A percentile compares a stretch with the other conserved stretches of the same genome.
These are phyloP conservation scores for Molossus alvarezi DNA, from an alignment of 2,797 vertebrate genomes.

Conservation along the genomic window DNA sequence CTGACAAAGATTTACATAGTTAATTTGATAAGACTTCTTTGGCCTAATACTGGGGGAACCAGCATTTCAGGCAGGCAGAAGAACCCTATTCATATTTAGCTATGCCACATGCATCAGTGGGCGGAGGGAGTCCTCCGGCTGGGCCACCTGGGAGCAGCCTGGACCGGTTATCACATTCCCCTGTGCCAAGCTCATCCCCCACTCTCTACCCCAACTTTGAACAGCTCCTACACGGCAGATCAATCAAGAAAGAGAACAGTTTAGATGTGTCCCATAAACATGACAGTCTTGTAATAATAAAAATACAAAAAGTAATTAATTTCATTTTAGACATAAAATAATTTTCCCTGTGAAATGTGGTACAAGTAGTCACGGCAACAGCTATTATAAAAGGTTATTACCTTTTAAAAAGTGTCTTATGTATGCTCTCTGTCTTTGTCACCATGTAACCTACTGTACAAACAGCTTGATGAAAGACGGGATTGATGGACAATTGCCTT, in stretches of 20 bases:
- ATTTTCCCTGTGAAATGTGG: constrained; percentile 73
- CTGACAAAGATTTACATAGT: constrained; percentile 90
- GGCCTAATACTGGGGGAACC: constrained; percentile 85
- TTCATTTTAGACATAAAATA: constrained; percentile 86
- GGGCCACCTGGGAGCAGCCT: constrained; percentile 77
- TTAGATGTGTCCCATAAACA: constrained; percentile 63
- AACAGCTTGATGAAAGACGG: constrained; percentile 82
- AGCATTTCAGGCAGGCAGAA: constrained; percentile 85
- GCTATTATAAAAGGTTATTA: constrained; percentile 86
- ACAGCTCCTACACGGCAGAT: constrained; percentile 54
- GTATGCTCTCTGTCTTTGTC: constrained; percentile 69
- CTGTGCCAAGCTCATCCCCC: constrained; percentile 66
- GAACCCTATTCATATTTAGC: constrained; percentile 77
- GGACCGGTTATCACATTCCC: constrained; percentile 63
- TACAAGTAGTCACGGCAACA: constrained; percentile 76
- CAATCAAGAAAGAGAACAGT: constrained; percentile 73
- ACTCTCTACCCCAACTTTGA: constrained; percentile 1
- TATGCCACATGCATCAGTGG: constrained; percentile 84
- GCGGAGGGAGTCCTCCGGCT: constrained; percentile 88
- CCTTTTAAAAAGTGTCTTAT: constrained; percentile 84
- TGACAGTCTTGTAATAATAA: constrained; percentile 74
- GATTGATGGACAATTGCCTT: constrained; percentile 85
- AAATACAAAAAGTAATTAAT: constrained; percentile 83
- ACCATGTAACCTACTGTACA: constrained; percentile 77
- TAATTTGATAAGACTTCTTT: constrained; percentile 88